These are phyloP conservation scores for Erebia ligea DNA, from an alignment of 2,888 invertebrate species.

Conservation along the genomic window DNA sequence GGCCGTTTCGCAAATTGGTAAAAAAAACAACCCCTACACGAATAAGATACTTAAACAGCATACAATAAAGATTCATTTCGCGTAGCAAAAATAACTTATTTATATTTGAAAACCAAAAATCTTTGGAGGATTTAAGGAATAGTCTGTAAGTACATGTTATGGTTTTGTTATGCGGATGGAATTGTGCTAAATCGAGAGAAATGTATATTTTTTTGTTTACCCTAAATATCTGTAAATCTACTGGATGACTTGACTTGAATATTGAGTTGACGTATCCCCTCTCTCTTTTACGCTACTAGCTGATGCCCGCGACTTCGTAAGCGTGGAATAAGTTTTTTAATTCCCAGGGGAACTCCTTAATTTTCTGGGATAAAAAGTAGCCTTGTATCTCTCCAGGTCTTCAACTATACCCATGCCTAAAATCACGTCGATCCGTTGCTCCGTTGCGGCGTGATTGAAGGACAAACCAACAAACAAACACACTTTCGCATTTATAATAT, in stretches of 20 bases:
- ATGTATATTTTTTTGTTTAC: conserved; percentile 10
- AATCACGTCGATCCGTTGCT: too few relatives aligned
- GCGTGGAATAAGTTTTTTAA: too few relatives aligned
- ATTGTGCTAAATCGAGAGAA: conserved; percentile 20
- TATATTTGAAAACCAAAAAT: conserved; percentile 32
- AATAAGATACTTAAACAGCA: conserved; percentile 14
- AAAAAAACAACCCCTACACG: conserved; percentile 22
- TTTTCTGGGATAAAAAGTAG: too few relatives aligned
- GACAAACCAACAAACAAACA: too few relatives aligned
- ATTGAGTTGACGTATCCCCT: too few relatives aligned
- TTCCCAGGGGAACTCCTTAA: too few relatives aligned
- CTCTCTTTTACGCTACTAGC: too few relatives aligned
- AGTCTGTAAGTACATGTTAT: conserved; percentile 29
- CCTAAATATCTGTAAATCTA: neutral
- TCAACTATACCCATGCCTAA: too few relatives aligned
- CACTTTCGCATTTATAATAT: too few relatives aligned
- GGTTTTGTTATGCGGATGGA: conserved; percentile 24
- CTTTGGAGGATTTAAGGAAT: conserved; percentile 31
- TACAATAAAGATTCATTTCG: conserved; percentile 6
- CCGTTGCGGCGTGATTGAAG: too few relatives aligned
- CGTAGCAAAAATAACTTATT: conserved; percentile 12
- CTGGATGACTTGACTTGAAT: neutral
- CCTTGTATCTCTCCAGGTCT: too few relatives aligned
- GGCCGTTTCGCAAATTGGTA: conserved; percentile 33
- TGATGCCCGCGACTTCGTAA: too few relatives aligned